phyloP scores from a whole-genome alignment of 2,888 invertebrate genomes.

The Apocheima hispidaria region DNA sequence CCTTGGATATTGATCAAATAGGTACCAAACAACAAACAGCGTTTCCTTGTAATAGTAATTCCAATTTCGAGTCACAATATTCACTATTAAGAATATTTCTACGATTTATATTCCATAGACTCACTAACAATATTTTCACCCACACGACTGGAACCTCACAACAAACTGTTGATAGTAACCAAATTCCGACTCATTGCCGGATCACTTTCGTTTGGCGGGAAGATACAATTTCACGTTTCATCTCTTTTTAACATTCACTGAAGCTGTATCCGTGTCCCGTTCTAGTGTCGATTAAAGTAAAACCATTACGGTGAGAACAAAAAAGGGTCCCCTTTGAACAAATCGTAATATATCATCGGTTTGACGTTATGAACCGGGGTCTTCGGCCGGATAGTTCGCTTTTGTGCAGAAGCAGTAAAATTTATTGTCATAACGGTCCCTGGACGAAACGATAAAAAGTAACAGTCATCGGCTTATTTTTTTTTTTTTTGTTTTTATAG shows the following conservation, averaged over 20 bases:
- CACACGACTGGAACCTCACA: slow-evolving; percentile 63
- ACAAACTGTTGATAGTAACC: slow-evolving; percentile 81
- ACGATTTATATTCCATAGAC: not conserved
- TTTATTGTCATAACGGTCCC: slow-evolving; percentile 78
- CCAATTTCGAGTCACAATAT: not conserved
- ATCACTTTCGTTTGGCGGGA: slow-evolving; percentile 80
- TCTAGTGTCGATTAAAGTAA: slow-evolving; percentile 78
- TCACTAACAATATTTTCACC: slow-evolving; percentile 13
- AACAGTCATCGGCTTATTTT: slow-evolving; percentile 25
- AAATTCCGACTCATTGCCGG: slow-evolving; percentile 72
- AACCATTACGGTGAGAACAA: slow-evolving; percentile 85
- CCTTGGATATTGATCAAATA: not conserved
- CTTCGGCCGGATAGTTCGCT: slow-evolving; percentile 66
- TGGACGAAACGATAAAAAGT: slow-evolving; percentile 48
- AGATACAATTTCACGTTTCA: slow-evolving; percentile 64
- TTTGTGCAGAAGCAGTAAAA: slow-evolving; percentile 76
- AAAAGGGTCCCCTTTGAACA: slow-evolving; percentile 85
- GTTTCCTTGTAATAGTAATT: not conserved
- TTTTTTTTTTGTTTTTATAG: not conserved
- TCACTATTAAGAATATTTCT: slow-evolving; percentile 4
- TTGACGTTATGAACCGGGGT: slow-evolving; percentile 80
- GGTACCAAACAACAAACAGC: not conserved
- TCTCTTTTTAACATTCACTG: slow-evolving; percentile 56
- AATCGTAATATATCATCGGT: slow-evolving; percentile 85
- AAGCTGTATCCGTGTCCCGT: slow-evolving; percentile 51